These are phyloP conservation scores for Odontocerum albicorne DNA, from an alignment of 2,888 invertebrate genomes.

Conservation along the genomic window DNA sequence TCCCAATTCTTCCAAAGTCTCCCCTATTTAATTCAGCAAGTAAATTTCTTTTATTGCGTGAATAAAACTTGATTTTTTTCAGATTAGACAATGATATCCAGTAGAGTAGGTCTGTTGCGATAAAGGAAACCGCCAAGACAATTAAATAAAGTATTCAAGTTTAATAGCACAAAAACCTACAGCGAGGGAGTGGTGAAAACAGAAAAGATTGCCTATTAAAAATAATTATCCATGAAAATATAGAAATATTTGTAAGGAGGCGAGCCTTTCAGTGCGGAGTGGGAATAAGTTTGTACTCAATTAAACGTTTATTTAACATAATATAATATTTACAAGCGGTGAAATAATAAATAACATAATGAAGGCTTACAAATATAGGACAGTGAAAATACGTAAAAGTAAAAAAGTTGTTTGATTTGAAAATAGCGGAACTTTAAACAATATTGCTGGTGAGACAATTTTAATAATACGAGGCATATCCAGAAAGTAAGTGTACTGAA, in stretches of 20 bases:
- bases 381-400: too few species aligned
- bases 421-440: too few species aligned
- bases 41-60: too few species aligned
- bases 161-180: constrained; percentile 8
- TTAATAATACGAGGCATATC: too few species aligned
- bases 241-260: constrained; percentile 13
- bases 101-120: constrained; percentile 15
- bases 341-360: constrained; percentile 5
- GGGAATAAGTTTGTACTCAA: constrained; percentile 10
- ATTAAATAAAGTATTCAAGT: constrained; percentile 21
- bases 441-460: too few species aligned
- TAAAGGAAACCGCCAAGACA: constrained; percentile 25
- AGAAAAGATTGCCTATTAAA: constrained; percentile 26
- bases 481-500: too few species aligned
- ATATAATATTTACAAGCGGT: constrained; percentile 8
- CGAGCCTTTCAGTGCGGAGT: background rate
- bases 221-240: constrained; percentile 28
- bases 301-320: constrained; percentile 15
- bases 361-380: too few species aligned
- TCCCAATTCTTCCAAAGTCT: too few species aligned
- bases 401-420: too few species aligned
- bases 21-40: too few species aligned
- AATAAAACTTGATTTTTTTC: too few species aligned
- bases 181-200: constrained; percentile 2
- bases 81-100: too few species aligned